phyloP scores from a whole-genome alignment of 2,888 invertebrate species.

The Noctua janthina region DNA sequence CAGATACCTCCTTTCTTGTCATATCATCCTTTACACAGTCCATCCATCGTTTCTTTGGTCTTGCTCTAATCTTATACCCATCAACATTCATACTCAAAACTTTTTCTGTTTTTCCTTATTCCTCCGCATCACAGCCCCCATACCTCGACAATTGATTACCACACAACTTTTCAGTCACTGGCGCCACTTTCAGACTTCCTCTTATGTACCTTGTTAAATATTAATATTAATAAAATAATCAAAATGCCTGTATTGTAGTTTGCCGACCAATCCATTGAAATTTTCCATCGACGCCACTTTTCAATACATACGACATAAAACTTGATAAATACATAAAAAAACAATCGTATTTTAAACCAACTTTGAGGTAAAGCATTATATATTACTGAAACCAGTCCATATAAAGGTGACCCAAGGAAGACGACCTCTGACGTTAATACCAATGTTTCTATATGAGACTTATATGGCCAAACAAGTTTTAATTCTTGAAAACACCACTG shows the following conservation, averaged over 20 bases:
- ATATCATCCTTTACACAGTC: too few species aligned
- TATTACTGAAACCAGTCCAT: slow-evolving; percentile 26
- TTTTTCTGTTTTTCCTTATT: too few species aligned
- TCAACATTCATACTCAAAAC: too few species aligned
- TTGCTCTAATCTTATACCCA: too few species aligned
- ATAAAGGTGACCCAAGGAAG: slow-evolving; percentile 62
- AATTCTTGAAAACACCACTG: slow-evolving; percentile 1
- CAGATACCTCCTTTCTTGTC: too few species aligned
- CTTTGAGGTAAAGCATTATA: not conserved
- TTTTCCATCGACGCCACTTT: not conserved
- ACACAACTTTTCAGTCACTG: too few species aligned
- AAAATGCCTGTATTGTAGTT: not conserved
- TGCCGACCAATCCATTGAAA: not conserved
- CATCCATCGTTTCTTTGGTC: too few species aligned
- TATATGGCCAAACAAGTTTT: slow-evolving; percentile 37
- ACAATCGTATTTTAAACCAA: slow-evolving; percentile 6
- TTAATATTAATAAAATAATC: not conserved
- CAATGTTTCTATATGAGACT: slow-evolving; percentile 30
- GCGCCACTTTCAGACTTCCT: too few species aligned
- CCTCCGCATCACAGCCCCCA: too few species aligned
- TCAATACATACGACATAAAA: not conserved
- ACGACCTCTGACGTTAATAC: slow-evolving; percentile 31
- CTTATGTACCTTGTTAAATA: not conserved
- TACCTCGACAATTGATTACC: too few species aligned
- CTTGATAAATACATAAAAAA: not conserved